A percentile compares a stretch with the other conserved stretches of the same genome.
Conservation (phyloP, 2,888 invertebrate species). For the Ennomos quercinarius region DNA sequence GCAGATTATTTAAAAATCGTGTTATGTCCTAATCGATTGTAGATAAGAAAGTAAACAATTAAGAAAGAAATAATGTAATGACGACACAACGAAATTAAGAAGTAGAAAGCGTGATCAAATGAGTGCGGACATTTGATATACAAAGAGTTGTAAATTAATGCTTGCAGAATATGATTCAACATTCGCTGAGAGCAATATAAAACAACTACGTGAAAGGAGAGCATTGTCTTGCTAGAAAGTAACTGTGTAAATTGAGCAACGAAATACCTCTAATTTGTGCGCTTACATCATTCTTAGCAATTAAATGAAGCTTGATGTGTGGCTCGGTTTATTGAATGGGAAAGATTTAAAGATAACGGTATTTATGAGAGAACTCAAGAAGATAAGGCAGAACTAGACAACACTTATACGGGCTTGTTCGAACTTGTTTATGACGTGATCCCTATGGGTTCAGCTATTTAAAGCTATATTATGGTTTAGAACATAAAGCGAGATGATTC, state of each 20-base stretch:
- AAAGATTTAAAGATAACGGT: constrained; percentile 18
- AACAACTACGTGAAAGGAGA: constrained; percentile 59
- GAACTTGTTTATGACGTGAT: constrained; percentile 25
- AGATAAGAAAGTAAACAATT: constrained; percentile 20
- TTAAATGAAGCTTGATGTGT: constrained; percentile 28
- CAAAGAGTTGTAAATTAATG: constrained; percentile 47
- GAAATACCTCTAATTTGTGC: constrained; percentile 36
- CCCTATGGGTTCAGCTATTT: not conserved
- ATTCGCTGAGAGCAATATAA: constrained; percentile 47
- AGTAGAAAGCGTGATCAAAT: constrained; percentile 52
- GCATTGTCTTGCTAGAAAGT: constrained; percentile 61
- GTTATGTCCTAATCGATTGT: constrained; percentile 13
- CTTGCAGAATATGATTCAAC: constrained; percentile 39
- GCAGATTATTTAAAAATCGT: constrained; percentile 1
- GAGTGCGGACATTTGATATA: constrained; percentile 40
- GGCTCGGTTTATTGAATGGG: constrained; percentile 19
- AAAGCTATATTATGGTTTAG: no score
- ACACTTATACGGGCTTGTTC: constrained; percentile 24
- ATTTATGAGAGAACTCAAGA: constrained; percentile 15
- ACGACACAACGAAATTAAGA: constrained; percentile 28
- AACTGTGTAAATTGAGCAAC: constrained; percentile 41
- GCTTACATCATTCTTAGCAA: constrained; percentile 28
- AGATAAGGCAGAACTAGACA: constrained; percentile 21
- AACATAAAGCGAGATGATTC: no score
- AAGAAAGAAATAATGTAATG: constrained; percentile 19